Evolutionary conservation across 2,888 invertebrate genomes (phyloP).

Genomic region (Anthoptus insignis): DNA sequence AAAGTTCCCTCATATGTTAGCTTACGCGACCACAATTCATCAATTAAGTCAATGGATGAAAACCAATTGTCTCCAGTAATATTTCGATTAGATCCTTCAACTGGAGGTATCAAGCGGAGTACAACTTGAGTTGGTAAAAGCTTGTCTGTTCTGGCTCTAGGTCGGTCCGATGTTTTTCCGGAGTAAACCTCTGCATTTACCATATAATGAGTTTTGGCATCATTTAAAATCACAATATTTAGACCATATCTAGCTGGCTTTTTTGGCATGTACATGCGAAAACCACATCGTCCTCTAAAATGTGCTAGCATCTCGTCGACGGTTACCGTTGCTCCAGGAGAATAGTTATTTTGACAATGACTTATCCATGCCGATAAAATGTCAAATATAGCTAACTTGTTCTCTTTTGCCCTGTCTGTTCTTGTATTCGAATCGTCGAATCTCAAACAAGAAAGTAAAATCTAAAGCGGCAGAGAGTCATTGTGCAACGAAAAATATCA

Average conservation of each 20-base stretch:
- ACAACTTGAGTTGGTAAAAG: constrained; percentile 19
- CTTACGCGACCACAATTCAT: constrained; percentile 20
- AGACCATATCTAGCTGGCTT: constrained; percentile 36
- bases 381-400: no score
- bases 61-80: constrained; percentile 36
- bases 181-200: constrained; percentile 37
- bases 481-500: no score
- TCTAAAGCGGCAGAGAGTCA: no score
- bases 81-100: constrained; percentile 30
- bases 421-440: neutral
- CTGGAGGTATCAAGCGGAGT: constrained; percentile 19
- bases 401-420: no score
- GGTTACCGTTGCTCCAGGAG: constrained; percentile 10
- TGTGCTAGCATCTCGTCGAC: constrained; percentile 36
- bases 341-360: no score
- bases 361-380: no score
- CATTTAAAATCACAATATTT: constrained; percentile 34
- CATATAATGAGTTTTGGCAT: constrained; percentile 39
- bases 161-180: constrained; percentile 16
- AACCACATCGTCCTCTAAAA: constrained; percentile 32
- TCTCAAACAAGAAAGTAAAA: no score
- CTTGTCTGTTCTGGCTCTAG: neutral
- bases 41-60: constrained; percentile 31
- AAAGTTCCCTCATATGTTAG: constrained; percentile 27
- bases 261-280: constrained; percentile 36